Evolutionary conservation across 2,888 invertebrate genomes (phyloP), one percentile per base, ranked within the genome.

Genomic region (Polyploca ridens): DNA sequence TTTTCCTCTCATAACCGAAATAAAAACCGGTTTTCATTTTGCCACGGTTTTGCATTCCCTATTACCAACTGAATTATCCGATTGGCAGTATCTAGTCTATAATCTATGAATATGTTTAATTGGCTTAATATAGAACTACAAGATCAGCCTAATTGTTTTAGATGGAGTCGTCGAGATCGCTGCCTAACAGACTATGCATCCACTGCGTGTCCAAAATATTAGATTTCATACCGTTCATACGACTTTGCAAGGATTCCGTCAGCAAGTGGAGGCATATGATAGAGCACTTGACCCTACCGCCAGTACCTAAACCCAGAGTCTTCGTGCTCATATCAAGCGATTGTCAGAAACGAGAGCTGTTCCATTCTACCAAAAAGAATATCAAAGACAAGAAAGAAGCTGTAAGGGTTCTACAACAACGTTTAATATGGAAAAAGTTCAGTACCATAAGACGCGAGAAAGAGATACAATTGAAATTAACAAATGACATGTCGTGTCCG

Each of bases 101-200:
- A 6, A n/a, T 46, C n/a, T n/a, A 46, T 46, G n/a, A 6, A 46
- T 46, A n/a, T n/a, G n/a, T 10, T 44, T 5, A 14, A 13, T 41
- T 41, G 46, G 46, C 7, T 46, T 46, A 46, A 46, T n/a, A n/a
- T n/a, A n/a, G 46, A 64, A 66, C 54, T 57, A 69, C 69, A 72
- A 67, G 75, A 63, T 54, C 62, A 65, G 66, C 64, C 70, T 72
- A 69, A 13, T 89, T 88, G 88, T 90, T 90, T 69, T 90, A 90
- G 90, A 79, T 90, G 79, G 86, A 85, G 80, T 35, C 46, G 10
- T 61, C 79, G 35, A 16, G 76, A 33, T 27, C 63, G 67, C 81
- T 88, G 76, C 90, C 90, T 46, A 71, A 77, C 60, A 76, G 72
- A 64, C 58, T 84, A 66, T 89, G 90, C 79, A 58, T 57, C n/a